Evolutionary conservation across 2,113 vertebrate species (phyloP).

Genomic region (Entelurus aequoreus): DNA sequence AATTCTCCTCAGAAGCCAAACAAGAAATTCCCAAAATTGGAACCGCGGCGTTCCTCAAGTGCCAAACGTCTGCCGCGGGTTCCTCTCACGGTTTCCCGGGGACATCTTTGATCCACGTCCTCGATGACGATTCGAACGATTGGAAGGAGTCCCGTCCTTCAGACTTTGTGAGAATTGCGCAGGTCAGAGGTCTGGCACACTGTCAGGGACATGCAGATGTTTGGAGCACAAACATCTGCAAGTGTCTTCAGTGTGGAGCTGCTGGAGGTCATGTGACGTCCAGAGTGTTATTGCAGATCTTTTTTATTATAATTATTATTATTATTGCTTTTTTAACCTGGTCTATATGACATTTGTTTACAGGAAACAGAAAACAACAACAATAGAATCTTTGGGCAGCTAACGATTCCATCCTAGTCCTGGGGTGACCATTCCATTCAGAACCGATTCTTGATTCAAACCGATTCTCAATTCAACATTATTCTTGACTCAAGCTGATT

Average conservation of each 20-base stretch:
- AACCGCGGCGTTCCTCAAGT: constrained; percentile 87
- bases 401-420: too few species aligned
- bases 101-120: too few species aligned
- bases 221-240: constrained; percentile 69
- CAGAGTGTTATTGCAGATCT: constrained; percentile 80
- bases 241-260: constrained; percentile 56
- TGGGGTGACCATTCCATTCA: too few species aligned
- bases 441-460: too few species aligned
- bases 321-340: constrained; percentile 63
- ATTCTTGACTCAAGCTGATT: too few species aligned
- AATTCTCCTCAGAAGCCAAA: constrained; percentile 90
- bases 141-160: too few species aligned
- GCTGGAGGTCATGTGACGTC: constrained; percentile 76
- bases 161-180: constrained; percentile 72
- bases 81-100: too few species aligned
- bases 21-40: constrained; percentile 99
- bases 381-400: too few species aligned
- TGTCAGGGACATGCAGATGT: too few species aligned
- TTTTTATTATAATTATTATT: constrained; percentile 43
- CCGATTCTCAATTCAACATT: too few species aligned
- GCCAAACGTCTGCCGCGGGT: too few species aligned
- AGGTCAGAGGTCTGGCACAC: constrained; percentile 72
- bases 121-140: too few species aligned
- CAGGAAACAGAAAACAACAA: constrained; percentile 93
- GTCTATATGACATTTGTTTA: constrained; percentile 81